Evolutionary conservation across 1,140 invertebrate species (phyloP), one percentile per base, ranked within the genome.

Genomic region (Zeugodacus cucurbitae): DNA sequence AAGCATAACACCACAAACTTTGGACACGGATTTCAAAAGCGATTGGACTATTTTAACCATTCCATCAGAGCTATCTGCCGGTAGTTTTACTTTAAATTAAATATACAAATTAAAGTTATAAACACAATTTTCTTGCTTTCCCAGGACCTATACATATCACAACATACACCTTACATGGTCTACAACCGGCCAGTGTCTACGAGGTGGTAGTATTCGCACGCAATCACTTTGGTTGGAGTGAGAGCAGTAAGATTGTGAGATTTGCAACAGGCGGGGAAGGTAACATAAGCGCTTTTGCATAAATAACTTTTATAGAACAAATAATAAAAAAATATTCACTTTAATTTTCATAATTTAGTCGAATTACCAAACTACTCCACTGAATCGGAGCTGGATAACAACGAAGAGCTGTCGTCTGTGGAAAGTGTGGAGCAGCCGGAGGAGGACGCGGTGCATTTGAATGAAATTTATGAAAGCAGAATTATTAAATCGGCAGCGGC

Each of bases 161-260:
- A 87, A 94, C 95, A 1, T 96, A 95, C 88, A 96, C 95, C 10
- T 92, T 96, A 7, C 95, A 95, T 59, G 96, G 96, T n/a, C 93
- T 96, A 6, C 93, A 95, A 44, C 93, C 94, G 29, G 95, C 94
- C 41, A 95, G 94, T 11, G 93, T 95, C n/a, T 97, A 96, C 89
- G 96, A 97, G 90, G 96, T 95, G 2, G 92, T 95, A 3, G 94
- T 97, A 17, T 91, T 95, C 32, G 96, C 96, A 2, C 94, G 95
- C 91, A 97, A 96, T 93, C 94, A 95, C 88, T 96, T 95, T 89
- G 96, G 96, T 4, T 96, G 95, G 95, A 96, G 96, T 85, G 94
- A 95, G 89, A 94, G 95, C 1, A 96, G 95, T 11, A 94, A 95
- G 26, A 94, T 96, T 41, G 94, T 96, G 62, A 94, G 95, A 89